Percentiles rank a stretch among this genome's conserved stretches.
Evolutionary conservation across 1,140 invertebrate species (phyloP).

Genomic region (Bathynomus jamesi): DNA sequence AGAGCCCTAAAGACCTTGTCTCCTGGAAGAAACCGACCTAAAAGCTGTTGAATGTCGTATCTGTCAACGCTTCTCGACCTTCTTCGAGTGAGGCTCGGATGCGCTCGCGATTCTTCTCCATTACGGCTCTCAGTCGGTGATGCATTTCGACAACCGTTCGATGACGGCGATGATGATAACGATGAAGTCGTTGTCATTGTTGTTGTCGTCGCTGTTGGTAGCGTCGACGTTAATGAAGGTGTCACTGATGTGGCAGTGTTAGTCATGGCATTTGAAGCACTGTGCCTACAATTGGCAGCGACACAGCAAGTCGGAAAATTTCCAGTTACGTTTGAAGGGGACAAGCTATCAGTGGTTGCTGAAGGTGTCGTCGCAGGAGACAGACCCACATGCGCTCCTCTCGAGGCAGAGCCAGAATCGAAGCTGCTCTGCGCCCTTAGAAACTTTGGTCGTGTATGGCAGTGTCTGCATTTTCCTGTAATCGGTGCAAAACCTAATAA

Average conservation of each 20-base stretch:
- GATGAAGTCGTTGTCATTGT: neutral
- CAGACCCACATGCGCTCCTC: neutral
- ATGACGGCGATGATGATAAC: neutral
- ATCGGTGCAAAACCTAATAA: no score
- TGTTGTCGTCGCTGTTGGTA: neutral
- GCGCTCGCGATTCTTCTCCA: neutral
- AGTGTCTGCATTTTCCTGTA: constrained; percentile 30
- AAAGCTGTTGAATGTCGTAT: neutral
- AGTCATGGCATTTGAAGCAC: neutral
- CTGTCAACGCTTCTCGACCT: neutral
- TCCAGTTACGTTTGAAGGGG: neutral
- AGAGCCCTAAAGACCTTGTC: no score
- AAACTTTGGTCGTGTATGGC: constrained; percentile 32
- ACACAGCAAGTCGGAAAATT: neutral
- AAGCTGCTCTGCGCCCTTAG: constrained; percentile 26
- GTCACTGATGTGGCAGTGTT: neutral
- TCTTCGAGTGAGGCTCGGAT: neutral
- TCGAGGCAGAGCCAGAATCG: constrained; percentile 4
- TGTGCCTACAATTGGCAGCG: no score
- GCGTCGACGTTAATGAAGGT: neutral
- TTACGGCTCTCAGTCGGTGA: neutral
- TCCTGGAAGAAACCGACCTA: no score
- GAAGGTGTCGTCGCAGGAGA: neutral
- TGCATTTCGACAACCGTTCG: neutral
- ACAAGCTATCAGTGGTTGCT: neutral